Evolutionary conservation across 2,113 vertebrate genomes (phyloP).

Genomic region (Semicossyphus pulcher): DNA sequence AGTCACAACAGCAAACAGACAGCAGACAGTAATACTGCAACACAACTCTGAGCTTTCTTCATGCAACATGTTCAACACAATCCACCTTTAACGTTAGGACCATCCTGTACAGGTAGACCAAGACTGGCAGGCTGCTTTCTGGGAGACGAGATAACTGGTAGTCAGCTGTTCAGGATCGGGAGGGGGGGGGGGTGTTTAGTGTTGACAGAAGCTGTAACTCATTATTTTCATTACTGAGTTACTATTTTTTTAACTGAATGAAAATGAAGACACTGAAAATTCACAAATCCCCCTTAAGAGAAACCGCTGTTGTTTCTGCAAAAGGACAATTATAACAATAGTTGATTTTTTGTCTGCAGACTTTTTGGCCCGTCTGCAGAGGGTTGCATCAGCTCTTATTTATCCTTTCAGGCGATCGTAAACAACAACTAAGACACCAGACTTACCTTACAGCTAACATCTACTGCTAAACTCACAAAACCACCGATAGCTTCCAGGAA

Average conservation of each 20-base stretch:
- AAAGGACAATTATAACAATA: too few species aligned
- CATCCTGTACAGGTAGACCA: neutral
- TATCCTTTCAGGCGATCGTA: neutral
- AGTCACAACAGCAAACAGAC: constrained; percentile 1
- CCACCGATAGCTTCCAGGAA: too few species aligned
- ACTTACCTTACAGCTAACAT: too few species aligned
- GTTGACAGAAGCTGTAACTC: neutral
- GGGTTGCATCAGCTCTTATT: too few species aligned
- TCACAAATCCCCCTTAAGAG: too few species aligned
- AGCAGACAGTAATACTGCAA: constrained; percentile 40
- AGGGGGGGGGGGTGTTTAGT: neutral
- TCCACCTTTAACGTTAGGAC: neutral
- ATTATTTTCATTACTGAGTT: too few species aligned
- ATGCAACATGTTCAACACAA: constrained; percentile 26
- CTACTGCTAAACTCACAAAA: too few species aligned
- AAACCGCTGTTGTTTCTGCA: too few species aligned
- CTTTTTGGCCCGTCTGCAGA: neutral
- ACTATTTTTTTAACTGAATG: too few species aligned
- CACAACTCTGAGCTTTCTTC: constrained; percentile 32
- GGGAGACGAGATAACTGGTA: neutral
- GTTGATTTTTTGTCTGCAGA: too few species aligned
- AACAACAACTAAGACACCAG: constrained; percentile 10
- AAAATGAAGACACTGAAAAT: too few species aligned
- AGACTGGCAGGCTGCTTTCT: too few species aligned
- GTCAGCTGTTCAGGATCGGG: neutral